phyloP scores from a whole-genome alignment of 2,113 vertebrate genomes.

The rat (Rattus norvegicus) region DNA sequence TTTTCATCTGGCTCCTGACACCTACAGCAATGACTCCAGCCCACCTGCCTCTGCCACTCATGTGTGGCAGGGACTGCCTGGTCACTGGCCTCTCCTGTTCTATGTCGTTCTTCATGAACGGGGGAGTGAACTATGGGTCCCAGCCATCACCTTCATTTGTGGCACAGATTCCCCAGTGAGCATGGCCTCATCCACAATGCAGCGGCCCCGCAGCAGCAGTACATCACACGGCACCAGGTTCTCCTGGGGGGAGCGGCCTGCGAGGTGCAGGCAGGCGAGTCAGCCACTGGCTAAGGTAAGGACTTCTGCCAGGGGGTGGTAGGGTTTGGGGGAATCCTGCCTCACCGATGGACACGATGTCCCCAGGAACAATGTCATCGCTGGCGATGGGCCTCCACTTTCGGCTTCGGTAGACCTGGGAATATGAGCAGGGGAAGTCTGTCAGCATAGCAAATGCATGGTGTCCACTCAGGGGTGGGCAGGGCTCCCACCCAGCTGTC shows the following conservation, averaged over 20 bases:
- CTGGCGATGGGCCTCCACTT: constrained; percentile 97
- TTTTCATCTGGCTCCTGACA: background rate
- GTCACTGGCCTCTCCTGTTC: background rate
- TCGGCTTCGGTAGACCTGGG: constrained; percentile 95
- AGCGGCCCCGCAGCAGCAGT: constrained; percentile 93
- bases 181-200: constrained; percentile 98
- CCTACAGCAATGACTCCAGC: background rate
- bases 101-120: background rate
- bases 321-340: background rate
- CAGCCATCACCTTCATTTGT: constrained; percentile 93
- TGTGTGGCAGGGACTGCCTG: background rate
- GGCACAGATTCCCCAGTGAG: constrained; percentile 97
- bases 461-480: background rate
- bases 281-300: background rate
- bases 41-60: background rate
- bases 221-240: constrained; percentile 97
- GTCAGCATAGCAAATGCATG: fast-evolving
- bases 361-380: constrained; percentile 95
- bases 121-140: no score
- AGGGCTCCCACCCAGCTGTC: background rate
- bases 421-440: fast-evolving
- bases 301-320: background rate
- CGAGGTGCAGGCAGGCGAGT: background rate
- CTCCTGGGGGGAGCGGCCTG: constrained; percentile 96
- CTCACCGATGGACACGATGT: constrained; percentile 96